Base-by-base conservation (phyloP, 2,797 vertebrate genomes). In the Threskiornis aethiopicus region DNA sequence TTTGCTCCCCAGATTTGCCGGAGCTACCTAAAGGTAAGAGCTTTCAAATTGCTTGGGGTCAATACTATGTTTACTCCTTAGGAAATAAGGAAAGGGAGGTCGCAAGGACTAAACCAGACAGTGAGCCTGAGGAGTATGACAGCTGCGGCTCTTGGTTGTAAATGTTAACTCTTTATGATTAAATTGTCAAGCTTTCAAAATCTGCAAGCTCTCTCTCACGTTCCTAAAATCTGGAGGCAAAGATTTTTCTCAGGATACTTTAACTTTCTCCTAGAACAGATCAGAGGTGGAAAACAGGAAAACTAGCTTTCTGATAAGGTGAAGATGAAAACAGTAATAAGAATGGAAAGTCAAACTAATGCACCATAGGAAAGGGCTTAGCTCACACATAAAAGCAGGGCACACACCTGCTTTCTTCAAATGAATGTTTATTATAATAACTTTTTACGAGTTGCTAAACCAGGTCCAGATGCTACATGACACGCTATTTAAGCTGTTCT, bases 1-100 rank as follows among this genome's bases (percentile, higher is more conserved):
- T 37, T 16, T 18, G 21, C 54, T 72, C 46, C 49, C 35, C 11
- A 1, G 29, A 8, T 46, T 9, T 58, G 54, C 54, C 78, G 79
- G 81, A 80, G 20, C 84, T 84, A 49, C 92, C 4, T 11, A 24
- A 81, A 96, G 97, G 97, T 97, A 96, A 93, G 96, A 95, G 41
- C 21, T 85, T 42, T 39, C n/a, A 13, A 7, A 37, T 5, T 31
- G 26, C 13, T 41, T 65, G 79, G 61, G 55, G 3, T 65, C 18
- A 16, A 3, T 16, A 1, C 17, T 24, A 6, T 6, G 39, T 29
- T 33, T 55, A 11, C 26, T 80, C n/a, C 64, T 83, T 21, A n/a
- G n/a, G 28, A 54, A 85, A 28, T 2, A 29, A 25, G 14, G 75
- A 13, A 14, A 57, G 46, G 42, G 35, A 70, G 54, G 14, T 29